A percentile compares a stretch with the other conserved stretches of the same genome.
phyloP scores from a whole-genome alignment of 2,797 vertebrate genomes.

The Eremophila alpestris region DNA sequence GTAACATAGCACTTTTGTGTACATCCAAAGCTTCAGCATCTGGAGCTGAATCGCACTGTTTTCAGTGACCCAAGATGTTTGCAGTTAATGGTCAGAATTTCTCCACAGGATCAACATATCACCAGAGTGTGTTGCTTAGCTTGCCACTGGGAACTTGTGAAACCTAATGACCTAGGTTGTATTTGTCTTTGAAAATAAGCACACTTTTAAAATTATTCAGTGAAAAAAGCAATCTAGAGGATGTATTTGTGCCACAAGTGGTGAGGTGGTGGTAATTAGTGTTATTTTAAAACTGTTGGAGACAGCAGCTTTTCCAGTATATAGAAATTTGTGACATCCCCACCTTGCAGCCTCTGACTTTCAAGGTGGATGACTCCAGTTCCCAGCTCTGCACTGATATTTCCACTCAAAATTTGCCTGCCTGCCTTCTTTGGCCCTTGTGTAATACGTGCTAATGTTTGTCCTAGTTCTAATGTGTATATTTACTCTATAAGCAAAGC shows the following conservation, averaged over 20 bases:
- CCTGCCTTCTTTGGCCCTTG: neutral
- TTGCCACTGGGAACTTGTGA: neutral
- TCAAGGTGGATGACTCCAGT: neutral
- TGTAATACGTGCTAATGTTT: neutral
- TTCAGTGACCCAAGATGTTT: neutral
- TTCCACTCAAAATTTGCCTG: neutral
- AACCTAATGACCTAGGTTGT: neutral
- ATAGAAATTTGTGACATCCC: neutral
- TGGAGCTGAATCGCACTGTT: neutral
- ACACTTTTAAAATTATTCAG: neutral
- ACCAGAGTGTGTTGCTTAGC: neutral
- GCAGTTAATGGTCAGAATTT: neutral
- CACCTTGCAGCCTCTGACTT: neutral
- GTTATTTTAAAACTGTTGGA: neutral
- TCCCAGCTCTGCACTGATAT: neutral
- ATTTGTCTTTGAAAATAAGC: neutral
- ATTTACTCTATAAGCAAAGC: neutral
- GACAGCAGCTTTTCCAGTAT: neutral
- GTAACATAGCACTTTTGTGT: neutral
- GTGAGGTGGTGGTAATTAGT: neutral
- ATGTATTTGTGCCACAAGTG: neutral
- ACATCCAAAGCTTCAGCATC: neutral
- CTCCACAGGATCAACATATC: fast-evolving
- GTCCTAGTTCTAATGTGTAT: neutral
- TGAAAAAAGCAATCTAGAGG: neutral